Evolutionary conservation across 2,888 invertebrate species (phyloP), one percentile per base, ranked within the genome.

Genomic region (Rutpela maculata): DNA sequence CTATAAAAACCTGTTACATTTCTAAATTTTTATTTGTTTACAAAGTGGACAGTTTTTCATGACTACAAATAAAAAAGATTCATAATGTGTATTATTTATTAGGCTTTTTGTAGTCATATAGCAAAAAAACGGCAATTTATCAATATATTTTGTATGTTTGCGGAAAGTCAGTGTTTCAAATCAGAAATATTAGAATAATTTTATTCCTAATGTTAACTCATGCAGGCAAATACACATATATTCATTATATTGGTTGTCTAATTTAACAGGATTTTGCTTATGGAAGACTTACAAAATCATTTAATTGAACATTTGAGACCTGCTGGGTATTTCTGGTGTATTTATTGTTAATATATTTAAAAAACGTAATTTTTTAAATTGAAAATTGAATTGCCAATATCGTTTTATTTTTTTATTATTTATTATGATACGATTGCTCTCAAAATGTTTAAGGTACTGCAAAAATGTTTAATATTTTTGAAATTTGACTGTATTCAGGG

Each of bases 171-270:
- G 77, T 79, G 78, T 80, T 80, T 78, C 79, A 79, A 76, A 77
- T 80, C 77, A 76, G 78, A 78, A 76, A 74, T 70, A 15, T 60
- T 57, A 76, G 55, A 74, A 69, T 78, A 50, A 65, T 76, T 76
- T 71, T 77, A 75, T 76, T 66, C n/a, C 6, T 63, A 35, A 63
- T 38, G 18, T 35, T 72, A 57, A 65, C 70, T 79, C 71, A 72
- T 74, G 66, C 74, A 75, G 74, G 67, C 50, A 79, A 75, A 77
- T 79, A 77, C 68, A 67, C 72, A 67, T 11, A 31, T 10, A 15
- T 31, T 50, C 9, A 31, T 59, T 31, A 17, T 31, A 26, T 18
- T 56, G 59, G 57, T 70, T 31, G 38, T 59, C 38, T 70, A 70
- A 43, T 67, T 70, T 59, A 38, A 10, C 38, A 15, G 10, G 19